Base-by-base conservation (phyloP, 2,113 vertebrate species). In the Dunckerocampus dactyliophorus region DNA sequence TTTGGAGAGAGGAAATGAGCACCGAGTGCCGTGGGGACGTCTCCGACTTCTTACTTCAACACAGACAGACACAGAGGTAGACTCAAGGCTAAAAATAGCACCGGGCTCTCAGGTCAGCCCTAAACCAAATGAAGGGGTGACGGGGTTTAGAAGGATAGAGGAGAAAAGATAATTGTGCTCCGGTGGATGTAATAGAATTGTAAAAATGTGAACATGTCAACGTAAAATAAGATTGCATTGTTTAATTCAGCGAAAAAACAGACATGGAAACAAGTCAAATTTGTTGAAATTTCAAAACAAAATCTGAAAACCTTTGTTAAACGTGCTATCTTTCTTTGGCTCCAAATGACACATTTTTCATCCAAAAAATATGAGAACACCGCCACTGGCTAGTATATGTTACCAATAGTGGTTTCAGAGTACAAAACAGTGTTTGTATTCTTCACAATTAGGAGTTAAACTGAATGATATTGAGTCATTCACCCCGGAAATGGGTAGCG, bases 1-100 rank as follows among this genome's bases (percentile, higher is more conserved):
- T 84, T 85, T 86, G 79, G 84, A 47, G 19, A 82, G 37, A 82
- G 81, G 84, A 87, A 85, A 86, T 80, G 79, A 85, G 63, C 13
- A 21, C 52, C 52, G 67, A 73, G 69, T 52, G 74, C 72, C 66
- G 37, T 46, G 34, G 83, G 70, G 79, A 85, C 3, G 71, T 88
- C 82, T 85, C 74, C 43, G 48, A 63, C 69, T 50, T 74, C 72
- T 43, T 58, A 42, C 21, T 71, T 54, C 55, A 62, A 47, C 52
- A 19, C 73, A 77, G 79, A 75, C 59, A 50, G 65, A 69, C 57
- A 47, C 59, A 71, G 65, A 71, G 74, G 74, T 75, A 81, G 82
- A 81, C 63, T 22, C 69, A 31, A 6, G 55, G 63, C 66, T 84
- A 82, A 84, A 85, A 76, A 85, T 85, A 87, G 80, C 69, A 45